Evolutionary conservation across 2,888 invertebrate species (phyloP).

Genomic region (Drosophila prolongata): DNA sequence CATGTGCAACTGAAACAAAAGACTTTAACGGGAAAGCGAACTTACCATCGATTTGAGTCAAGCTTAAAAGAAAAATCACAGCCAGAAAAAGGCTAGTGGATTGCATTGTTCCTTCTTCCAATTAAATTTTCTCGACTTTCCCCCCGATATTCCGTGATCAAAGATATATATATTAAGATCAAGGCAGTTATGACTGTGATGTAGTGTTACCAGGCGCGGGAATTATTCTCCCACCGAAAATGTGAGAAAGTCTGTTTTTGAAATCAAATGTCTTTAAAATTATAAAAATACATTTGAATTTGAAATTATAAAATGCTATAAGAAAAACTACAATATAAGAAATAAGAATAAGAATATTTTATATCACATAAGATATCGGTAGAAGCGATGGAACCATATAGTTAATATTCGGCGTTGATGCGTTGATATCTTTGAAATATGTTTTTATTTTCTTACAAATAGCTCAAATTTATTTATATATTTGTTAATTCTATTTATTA

Average conservation of each 20-base stretch:
- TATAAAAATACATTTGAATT: background rate
- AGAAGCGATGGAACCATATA: too few species aligned
- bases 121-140: background rate
- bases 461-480: too few species aligned
- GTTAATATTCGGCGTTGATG: too few species aligned
- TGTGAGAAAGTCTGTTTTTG: background rate
- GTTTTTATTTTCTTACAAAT: too few species aligned
- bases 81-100: constrained; percentile 17
- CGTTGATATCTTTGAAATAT: too few species aligned
- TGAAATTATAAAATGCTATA: too few species aligned
- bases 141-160: too few species aligned
- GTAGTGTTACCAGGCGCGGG: constrained; percentile 10
- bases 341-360: too few species aligned
- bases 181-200: constrained; percentile 7
- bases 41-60: constrained; percentile 29
- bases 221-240: background rate
- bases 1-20: constrained; percentile 24
- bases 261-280: background rate
- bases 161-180: background rate
- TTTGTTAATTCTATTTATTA: too few species aligned
- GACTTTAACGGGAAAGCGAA: constrained; percentile 30
- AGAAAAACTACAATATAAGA: too few species aligned
- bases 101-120: constrained; percentile 17
- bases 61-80: constrained; percentile 32
- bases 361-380: too few species aligned